Base-by-base conservation (phyloP, 1,140 invertebrate species). In the Thalassaphorura encarpata region DNA sequence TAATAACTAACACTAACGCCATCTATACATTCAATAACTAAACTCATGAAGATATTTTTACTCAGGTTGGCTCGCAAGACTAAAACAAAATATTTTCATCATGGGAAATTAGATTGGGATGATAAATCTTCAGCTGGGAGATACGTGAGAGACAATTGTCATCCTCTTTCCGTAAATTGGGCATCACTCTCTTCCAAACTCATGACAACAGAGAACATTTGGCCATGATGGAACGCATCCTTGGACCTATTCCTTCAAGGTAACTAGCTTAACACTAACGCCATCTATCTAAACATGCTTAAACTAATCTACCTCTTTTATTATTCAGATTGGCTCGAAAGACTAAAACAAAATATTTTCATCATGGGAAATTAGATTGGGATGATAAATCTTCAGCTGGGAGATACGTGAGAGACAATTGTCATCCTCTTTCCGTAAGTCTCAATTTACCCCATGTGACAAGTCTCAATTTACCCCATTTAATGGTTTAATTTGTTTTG, bases 201-300 rank as follows among this genome's bases (percentile, higher is more conserved):
- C 97, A 99, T 75, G 96, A 99, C 75, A 99, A 99, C 75, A 82
- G 91, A 46, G 97, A 99, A 71, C 97, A 99, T 78, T 79, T 99
- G 67, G 97, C 96, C 45, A 99, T 99, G 94, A 99, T 99, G 94
- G 94, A 99, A 71, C 78, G 95, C 66, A 98, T 99, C 67, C 77
- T 99, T 39, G 95, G 96, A 43, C 83, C 87, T 58, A 85, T 99
- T 70, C 96, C 95, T 41, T 87, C 89, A 73, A 82, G 92, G 78
- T 78, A 68, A 29, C 13, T 15, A 27, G 6, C 8, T 23, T 16
- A 23, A n/a, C n/a, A n/a, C n/a, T n/a, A n/a, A n/a, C n/a, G n/a
- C n/a, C n/a, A n/a, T n/a, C n/a, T n/a, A n/a, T n/a, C 21, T 6
- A 8, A 8, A n/a, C n/a, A n/a, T n/a, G n/a, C n/a, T n/a, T n/a